Base-by-base conservation (phyloP, 2,797 vertebrate species). In the Ammospiza maritima region DNA sequence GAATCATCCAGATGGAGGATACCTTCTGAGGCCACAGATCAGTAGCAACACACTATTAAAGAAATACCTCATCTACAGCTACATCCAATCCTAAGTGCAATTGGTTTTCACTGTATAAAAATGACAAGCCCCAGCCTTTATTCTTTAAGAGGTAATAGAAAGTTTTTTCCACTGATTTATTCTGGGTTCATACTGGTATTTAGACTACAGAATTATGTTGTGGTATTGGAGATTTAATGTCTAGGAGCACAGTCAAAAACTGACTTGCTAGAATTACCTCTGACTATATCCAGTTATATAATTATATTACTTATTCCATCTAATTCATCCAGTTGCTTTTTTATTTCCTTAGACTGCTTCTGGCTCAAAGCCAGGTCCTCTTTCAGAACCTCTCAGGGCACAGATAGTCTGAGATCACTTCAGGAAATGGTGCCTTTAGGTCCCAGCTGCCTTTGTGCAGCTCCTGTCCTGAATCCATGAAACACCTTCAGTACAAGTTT, bases 1-100 rank as follows among this genome's bases (percentile, higher is more conserved):
- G 89, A 96, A 82, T 89, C 89, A 69, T 21, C 69, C 82, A 86
- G 88, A 92, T 76, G 71, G 77, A 93, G 50, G 69, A 74, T 74
- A 85, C 60, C 51, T 94, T 91, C 79, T 87, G 61, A 92, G 50
- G 30, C 62, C 62, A 66, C 3, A 38, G 66, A 93, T 72, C 65
- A 94, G 81, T 38, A 85, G 88, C 29, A 20, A 65, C 17, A 47
- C 20, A 27, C 53, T 76, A 7, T 58, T 78, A 73, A 48, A 93
- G 57, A 88, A 90, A 85, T 45, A 71, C 30, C 42, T 73, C 30
- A 45, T 64, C 84, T 71, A 61, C 78, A 92, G 81, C 61, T 70
- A 53, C 27, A 38, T 50, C 32, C 42, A 70, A 71, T 34, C 34
- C 9, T 48, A 56, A 42, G 78, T 20, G 42, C 1, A 7, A 30